These are phyloP conservation scores for Drosophila auraria DNA, from an alignment of 1,140 invertebrate species.

Conservation along the genomic window DNA sequence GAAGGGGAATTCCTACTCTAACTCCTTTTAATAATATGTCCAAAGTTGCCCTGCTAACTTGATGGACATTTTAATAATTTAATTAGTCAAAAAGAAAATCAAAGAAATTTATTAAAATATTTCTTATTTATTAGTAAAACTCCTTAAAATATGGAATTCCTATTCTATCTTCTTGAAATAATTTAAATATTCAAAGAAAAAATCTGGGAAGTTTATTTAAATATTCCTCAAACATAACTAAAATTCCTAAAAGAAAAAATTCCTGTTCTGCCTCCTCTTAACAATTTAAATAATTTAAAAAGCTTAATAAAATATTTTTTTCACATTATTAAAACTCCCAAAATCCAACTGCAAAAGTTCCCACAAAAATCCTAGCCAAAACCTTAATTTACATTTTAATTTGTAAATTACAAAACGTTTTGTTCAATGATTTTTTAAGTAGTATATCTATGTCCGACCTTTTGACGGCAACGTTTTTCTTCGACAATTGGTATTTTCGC, in stretches of 20 bases:
- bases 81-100: too few relatives aligned
- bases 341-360: neutral
- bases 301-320: too few relatives aligned
- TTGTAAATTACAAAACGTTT: constrained; percentile 16
- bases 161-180: neutral
- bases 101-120: too few relatives aligned
- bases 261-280: too few relatives aligned
- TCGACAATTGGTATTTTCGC: constrained; percentile 19
- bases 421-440: constrained; percentile 16
- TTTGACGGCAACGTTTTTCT: constrained; percentile 8
- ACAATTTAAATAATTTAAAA: neutral
- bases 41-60: too few relatives aligned
- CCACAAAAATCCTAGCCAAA: neutral
- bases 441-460: constrained; percentile 5
- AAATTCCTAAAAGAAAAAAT: too few relatives aligned
- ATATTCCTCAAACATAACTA: too few relatives aligned
- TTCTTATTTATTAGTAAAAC: too few relatives aligned
- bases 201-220: too few relatives aligned
- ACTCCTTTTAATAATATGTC: neutral
- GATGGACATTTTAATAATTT: neutral
- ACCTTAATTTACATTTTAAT: neutral
- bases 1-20: neutral
- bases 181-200: neutral
- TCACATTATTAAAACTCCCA: neutral
- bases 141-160: too few relatives aligned